phyloP scores from a whole-genome alignment of 1,140 invertebrate genomes.

The Mya arenaria region DNA sequence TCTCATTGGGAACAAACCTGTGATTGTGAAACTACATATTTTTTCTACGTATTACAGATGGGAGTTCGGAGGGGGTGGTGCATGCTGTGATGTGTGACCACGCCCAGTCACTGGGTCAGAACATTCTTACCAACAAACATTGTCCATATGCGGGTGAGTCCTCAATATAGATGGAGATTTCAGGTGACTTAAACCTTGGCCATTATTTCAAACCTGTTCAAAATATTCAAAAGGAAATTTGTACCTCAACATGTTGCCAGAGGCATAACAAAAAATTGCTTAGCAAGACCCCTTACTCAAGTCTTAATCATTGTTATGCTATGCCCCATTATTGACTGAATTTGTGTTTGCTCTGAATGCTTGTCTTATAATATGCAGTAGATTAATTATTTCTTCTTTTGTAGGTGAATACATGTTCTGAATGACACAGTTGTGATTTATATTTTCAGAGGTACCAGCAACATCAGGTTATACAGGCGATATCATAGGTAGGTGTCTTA shows the following conservation, averaged over 20 bases:
- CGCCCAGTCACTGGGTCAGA: not conserved
- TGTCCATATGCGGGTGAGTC: constrained; percentile 14
- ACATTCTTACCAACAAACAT: constrained; percentile 18
- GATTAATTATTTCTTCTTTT: too few species aligned
- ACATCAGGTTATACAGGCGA: too few species aligned
- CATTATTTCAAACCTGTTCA: not conserved
- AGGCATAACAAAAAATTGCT: not conserved
- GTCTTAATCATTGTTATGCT: not conserved
- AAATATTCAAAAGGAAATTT: too few species aligned
- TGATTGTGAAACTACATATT: not conserved
- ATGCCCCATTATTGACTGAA: not conserved
- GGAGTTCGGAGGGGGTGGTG: constrained; percentile 3
- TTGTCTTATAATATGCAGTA: too few species aligned
- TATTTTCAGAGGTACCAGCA: too few species aligned
- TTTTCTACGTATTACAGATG: not conserved
- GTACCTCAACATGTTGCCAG: not conserved
- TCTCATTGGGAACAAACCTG: not conserved
- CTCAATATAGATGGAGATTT: not conserved
- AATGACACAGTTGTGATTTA: too few species aligned
- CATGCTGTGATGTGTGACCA: constrained; percentile 19
- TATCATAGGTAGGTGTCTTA: too few species aligned
- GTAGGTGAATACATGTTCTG: too few species aligned
- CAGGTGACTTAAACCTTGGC: not conserved
- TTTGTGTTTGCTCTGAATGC: not conserved
- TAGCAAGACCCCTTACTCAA: not conserved